Percentiles rank a stretch among this genome's conserved stretches.
Evolutionary conservation across 2,113 vertebrate species (phyloP).

Genomic region (Cyphomyrus discorhynchus): DNA sequence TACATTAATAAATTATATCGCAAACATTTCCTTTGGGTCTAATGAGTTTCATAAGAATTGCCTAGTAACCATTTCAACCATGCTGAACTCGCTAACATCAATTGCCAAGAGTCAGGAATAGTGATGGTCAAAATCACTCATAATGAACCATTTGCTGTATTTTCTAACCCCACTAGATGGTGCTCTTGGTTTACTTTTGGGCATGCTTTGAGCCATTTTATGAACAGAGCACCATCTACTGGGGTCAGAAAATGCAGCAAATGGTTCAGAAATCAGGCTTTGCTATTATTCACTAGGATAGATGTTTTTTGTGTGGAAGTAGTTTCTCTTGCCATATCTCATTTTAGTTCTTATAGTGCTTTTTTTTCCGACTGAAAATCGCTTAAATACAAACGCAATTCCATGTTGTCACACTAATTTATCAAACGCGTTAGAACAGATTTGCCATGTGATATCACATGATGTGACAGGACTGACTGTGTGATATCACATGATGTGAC

Average conservation of each 20-base stretch:
- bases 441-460: neutral
- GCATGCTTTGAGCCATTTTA: too few relatives aligned
- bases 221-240: too few relatives aligned
- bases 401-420: neutral
- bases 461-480: neutral
- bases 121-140: neutral
- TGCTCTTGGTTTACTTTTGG: too few relatives aligned
- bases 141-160: neutral
- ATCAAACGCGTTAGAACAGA: neutral
- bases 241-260: too few relatives aligned
- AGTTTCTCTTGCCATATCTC: neutral
- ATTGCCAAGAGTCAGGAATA: neutral
- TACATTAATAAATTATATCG: neutral
- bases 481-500: neutral
- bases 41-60: neutral
- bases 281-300: neutral
- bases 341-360: neutral
- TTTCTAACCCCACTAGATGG: neutral
- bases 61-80: too few relatives aligned
- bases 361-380: neutral
- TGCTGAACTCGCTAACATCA: too few relatives aligned
- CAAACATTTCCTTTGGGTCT: neutral
- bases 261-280: too few relatives aligned
- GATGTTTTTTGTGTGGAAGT: neutral
- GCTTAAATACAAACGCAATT: neutral